phyloP scores from a whole-genome alignment of 35 echinoderm and acorn worm species.

The Apostichopus parvimensis region DNA sequence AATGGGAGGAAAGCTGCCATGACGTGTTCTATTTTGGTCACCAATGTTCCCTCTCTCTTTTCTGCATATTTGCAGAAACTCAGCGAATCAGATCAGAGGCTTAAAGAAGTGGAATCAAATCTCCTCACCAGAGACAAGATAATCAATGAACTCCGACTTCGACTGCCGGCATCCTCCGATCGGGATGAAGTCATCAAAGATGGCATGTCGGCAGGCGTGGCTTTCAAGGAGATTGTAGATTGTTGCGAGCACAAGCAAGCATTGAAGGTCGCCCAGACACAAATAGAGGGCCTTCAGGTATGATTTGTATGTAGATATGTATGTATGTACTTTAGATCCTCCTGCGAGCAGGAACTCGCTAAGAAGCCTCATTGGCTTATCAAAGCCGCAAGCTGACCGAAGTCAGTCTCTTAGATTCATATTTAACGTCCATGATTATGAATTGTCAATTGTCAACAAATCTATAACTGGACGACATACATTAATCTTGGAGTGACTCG shows the following conservation, averaged over 20 bases:
- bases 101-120: slow-evolving; percentile 84
- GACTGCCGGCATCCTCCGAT: slow-evolving; percentile 88
- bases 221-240: slow-evolving; percentile 91
- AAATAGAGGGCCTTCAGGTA: slow-evolving; percentile 94
- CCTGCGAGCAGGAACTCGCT: too few relatives aligned
- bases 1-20: too few relatives aligned
- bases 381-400: too few relatives aligned
- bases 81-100: slow-evolving; percentile 43
- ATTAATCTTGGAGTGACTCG: too few relatives aligned
- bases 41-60: neutral
- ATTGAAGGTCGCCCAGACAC: slow-evolving; percentile 88
- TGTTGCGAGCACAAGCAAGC: slow-evolving; percentile 94
- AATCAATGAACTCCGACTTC: slow-evolving; percentile 92
- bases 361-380: too few relatives aligned
- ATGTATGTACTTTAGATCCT: too few relatives aligned
- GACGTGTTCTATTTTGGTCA: too few relatives aligned
- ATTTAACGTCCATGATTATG: too few relatives aligned
- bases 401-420: too few relatives aligned
- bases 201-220: slow-evolving; percentile 82
- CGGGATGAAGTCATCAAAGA: slow-evolving; percentile 95
- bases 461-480: too few relatives aligned
- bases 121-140: slow-evolving; percentile 90
- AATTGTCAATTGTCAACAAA: too few relatives aligned
- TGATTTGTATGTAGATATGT: too few relatives aligned
- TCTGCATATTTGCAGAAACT: slow-evolving; percentile 63